phyloP scores from a whole-genome alignment of 2,797 vertebrate species.

The Pseudochaenichthys georgianus region DNA sequence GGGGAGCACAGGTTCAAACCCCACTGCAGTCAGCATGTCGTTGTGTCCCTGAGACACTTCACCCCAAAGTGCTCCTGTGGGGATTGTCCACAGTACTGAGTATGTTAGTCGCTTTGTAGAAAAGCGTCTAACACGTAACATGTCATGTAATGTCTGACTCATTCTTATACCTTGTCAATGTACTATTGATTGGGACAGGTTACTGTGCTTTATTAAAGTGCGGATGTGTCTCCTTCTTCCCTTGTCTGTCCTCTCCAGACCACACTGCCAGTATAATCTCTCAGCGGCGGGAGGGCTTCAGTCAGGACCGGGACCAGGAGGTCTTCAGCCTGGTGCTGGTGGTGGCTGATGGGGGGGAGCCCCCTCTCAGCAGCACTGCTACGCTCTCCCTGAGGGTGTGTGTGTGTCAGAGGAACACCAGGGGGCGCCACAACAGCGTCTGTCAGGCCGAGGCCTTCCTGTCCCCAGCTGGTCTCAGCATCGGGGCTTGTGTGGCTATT shows the following conservation, averaged over 20 bases:
- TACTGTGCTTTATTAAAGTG: neutral
- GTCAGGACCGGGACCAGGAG: constrained; percentile 84
- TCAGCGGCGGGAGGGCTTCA: constrained; percentile 86
- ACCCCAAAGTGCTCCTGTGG: no score
- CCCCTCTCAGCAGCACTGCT: constrained; percentile 91
- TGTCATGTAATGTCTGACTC: no score
- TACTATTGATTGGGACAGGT: no score
- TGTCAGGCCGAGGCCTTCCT: constrained; percentile 93
- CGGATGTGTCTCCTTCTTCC: neutral
- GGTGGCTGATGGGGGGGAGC: constrained; percentile 91
- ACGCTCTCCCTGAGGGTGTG: constrained; percentile 93
- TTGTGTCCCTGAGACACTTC: no score
- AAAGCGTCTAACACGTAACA: no score
- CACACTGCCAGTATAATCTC: constrained; percentile 91
- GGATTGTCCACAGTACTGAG: no score
- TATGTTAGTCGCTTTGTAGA: no score
- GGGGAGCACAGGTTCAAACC: no score
- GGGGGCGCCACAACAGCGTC: constrained; percentile 62
- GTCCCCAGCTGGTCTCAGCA: constrained; percentile 92
- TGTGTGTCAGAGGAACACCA: constrained; percentile 88
- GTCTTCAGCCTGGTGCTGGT: constrained; percentile 89
- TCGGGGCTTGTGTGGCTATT: constrained; percentile 93
- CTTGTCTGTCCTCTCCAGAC: constrained; percentile 80
- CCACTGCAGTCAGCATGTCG: no score
- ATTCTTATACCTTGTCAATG: no score